These are phyloP conservation scores for Drosophila truncata DNA, from an alignment of 1,140 invertebrate species.

Conservation along the genomic window DNA sequence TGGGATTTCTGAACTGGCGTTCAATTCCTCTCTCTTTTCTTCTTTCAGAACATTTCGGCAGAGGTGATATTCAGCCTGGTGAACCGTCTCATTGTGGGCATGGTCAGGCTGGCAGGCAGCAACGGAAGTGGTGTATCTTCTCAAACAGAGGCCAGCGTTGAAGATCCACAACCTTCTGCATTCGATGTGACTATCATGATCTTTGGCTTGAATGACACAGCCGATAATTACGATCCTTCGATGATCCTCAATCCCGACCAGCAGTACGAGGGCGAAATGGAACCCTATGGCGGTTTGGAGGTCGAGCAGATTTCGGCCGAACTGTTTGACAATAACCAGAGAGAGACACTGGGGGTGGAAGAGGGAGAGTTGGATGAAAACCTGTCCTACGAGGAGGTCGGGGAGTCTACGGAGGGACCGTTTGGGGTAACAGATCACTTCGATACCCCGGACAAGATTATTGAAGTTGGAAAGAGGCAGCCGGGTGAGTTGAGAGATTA, in stretches of 20 bases:
- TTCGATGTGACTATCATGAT: conserved; percentile 73
- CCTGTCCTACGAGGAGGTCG: not conserved
- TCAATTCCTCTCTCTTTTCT: not conserved
- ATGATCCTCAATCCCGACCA: conserved; percentile 62
- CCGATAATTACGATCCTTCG: conserved; percentile 40
- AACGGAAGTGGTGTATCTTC: conserved; percentile 16
- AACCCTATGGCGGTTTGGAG: conserved; percentile 12
- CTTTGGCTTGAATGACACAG: conserved; percentile 65
- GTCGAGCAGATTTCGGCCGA: conserved; percentile 1
- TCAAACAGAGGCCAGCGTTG: not conserved
- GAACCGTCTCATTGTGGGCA: conserved; percentile 59
- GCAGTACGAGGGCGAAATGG: conserved; percentile 59
- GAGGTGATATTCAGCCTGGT: conserved; percentile 76
- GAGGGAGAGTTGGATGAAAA: conserved; percentile 1
- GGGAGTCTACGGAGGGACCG: conserved; percentile 14
- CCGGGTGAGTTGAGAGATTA: conserved; percentile 30
- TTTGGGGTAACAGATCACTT: not conserved
- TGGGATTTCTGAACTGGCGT: conserved; percentile 7
- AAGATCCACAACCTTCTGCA: not conserved
- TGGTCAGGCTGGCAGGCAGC: conserved; percentile 41
- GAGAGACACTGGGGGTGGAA: conserved; percentile 20
- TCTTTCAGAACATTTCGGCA: conserved; percentile 69
- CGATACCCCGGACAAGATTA: conserved; percentile 61
- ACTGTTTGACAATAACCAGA: conserved; percentile 6
- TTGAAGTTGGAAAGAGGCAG: conserved; percentile 68